Conservation (phyloP, 2,797 vertebrate species). For the Eulemur albifrons region DNA sequence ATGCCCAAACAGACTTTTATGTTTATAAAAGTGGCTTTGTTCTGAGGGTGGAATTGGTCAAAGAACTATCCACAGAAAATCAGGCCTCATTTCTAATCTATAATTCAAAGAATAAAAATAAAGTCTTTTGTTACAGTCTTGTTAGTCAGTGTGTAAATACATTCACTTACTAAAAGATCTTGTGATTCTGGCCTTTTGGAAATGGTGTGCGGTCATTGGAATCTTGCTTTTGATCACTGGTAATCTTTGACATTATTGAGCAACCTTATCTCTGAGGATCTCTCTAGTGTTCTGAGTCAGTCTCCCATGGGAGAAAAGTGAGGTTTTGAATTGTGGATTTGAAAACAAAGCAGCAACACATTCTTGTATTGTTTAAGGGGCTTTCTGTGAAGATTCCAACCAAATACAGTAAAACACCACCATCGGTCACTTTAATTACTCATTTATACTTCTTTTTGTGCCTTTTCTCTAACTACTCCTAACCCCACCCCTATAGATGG, state of each 20-base stretch:
- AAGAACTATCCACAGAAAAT: background rate
- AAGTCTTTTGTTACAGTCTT: conserved; percentile 44
- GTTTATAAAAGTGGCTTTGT: conserved; percentile 36
- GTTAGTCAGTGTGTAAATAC: conserved; percentile 66
- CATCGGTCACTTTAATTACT: conserved; percentile 56
- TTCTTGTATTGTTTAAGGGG: conserved; percentile 58
- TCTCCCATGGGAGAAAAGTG: conserved; percentile 61
- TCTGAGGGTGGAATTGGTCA: background rate
- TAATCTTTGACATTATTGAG: conserved; percentile 68
- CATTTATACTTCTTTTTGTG: conserved; percentile 40
- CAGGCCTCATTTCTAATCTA: conserved; percentile 46
- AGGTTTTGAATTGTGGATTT: conserved; percentile 57
- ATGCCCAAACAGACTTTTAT: background rate
- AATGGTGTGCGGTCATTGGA: conserved; percentile 68
- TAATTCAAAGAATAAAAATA: conserved; percentile 48
- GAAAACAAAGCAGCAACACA: conserved; percentile 48
- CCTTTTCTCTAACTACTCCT: background rate
- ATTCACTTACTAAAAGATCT: conserved; percentile 54
- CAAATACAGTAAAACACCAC: conserved; percentile 62
- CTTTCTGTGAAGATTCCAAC: conserved; percentile 62
- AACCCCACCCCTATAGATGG: background rate
- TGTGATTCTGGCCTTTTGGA: conserved; percentile 71
- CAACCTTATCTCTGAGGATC: conserved; percentile 58
- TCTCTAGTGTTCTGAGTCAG: conserved; percentile 60
- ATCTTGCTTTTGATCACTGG: conserved; percentile 75